phyloP scores from a whole-genome alignment of 2,797 vertebrate genomes.

The Ctenosaura bakeri region DNA sequence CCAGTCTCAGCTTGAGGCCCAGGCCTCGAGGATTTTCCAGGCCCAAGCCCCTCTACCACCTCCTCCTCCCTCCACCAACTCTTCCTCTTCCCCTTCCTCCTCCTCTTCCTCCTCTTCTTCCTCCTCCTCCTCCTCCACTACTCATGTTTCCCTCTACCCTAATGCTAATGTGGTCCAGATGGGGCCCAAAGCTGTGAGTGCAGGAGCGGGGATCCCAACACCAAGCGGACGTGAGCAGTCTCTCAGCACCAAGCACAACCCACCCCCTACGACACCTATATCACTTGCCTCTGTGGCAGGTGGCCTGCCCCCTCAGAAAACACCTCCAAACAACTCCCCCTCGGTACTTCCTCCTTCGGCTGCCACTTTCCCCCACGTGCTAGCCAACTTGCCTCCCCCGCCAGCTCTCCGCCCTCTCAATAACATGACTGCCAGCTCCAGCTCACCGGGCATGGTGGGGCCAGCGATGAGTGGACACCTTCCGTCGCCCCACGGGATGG shows the following conservation, averaged over 20 bases:
- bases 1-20: slow-evolving; percentile 80
- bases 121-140: slow-evolving; percentile 63
- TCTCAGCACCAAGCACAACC: slow-evolving; percentile 78
- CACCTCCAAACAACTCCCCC: slow-evolving; percentile 66
- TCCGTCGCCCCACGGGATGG: slow-evolving; percentile 76
- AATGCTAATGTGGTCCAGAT: slow-evolving; percentile 64
- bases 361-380: slow-evolving; percentile 79
- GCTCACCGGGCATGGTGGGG: slow-evolving; percentile 78
- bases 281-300: slow-evolving; percentile 72
- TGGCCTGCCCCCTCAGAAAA: slow-evolving; percentile 74
- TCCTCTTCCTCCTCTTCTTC: slow-evolving; percentile 26
- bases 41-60: slow-evolving; percentile 66
- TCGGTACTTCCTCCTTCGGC: slow-evolving; percentile 61
- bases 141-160: slow-evolving; percentile 70
- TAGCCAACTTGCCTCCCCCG: slow-evolving; percentile 82
- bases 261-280: slow-evolving; percentile 82
- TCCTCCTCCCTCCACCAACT: slow-evolving; percentile 53
- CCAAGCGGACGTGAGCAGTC: slow-evolving; percentile 69
- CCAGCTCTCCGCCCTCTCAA: slow-evolving; percentile 83
- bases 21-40: slow-evolving; percentile 80
- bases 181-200: slow-evolving; percentile 66
- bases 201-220: slow-evolving; percentile 63
- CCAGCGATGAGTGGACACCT: slow-evolving; percentile 77
- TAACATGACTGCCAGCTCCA: slow-evolving; percentile 72
- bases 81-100: slow-evolving; percentile 24